phyloP scores from a whole-genome alignment of 2,797 vertebrate species.

The Sebastes glaucus region DNA sequence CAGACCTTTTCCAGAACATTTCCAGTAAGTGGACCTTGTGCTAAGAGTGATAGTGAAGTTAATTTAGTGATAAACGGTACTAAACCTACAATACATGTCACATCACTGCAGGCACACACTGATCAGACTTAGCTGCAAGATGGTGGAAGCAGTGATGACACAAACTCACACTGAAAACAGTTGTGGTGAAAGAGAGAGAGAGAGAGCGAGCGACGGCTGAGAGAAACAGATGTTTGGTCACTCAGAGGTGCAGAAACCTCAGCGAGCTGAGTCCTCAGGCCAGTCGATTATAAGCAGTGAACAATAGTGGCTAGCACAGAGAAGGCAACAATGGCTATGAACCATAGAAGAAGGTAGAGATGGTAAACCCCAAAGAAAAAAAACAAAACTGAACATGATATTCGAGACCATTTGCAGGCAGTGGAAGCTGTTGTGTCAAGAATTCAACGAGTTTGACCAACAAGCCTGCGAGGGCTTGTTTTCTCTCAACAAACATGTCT shows the following conservation, averaged over 20 bases:
- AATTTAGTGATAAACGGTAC: neutral
- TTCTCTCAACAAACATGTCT: neutral
- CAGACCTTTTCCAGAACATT: constrained; percentile 2
- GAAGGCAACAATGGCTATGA: constrained; percentile 21
- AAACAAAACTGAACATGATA: neutral
- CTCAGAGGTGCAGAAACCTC: neutral
- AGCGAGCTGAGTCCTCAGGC: neutral
- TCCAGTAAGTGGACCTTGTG: neutral
- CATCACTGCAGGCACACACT: constrained; percentile 24
- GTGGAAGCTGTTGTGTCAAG: neutral
- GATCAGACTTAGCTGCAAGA: neutral
- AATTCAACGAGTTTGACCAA: neutral
- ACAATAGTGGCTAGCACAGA: neutral
- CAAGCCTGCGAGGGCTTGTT: neutral
- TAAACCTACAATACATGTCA: constrained; percentile 25
- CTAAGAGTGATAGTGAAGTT: neutral
- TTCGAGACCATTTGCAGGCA: neutral
- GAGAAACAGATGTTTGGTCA: neutral
- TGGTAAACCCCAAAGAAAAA: neutral
- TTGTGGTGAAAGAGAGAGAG: neutral
- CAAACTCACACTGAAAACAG: constrained; percentile 8
- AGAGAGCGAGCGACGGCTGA: neutral
- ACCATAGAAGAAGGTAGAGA: neutral
- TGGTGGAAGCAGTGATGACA: constrained; percentile 3
- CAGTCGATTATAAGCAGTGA: neutral